phyloP scores from a whole-genome alignment of 2,888 invertebrate genomes.

The Odontothrips loti region DNA sequence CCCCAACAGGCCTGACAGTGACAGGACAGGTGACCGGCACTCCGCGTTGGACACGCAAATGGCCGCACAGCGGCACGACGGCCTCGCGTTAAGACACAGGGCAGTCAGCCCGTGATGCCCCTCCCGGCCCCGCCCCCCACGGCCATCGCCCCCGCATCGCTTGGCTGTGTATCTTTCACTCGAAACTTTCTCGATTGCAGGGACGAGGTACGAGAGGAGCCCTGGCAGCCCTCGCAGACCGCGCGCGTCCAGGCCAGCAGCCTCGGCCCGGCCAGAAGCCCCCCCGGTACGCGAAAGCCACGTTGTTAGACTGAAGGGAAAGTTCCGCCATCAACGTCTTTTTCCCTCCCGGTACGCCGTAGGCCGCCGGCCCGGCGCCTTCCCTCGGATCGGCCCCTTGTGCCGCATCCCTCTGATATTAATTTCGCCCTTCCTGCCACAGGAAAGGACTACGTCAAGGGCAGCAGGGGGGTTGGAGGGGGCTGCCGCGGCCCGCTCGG shows the following conservation, averaged over 20 bases:
- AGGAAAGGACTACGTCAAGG: background rate
- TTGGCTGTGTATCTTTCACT: constrained; percentile 11
- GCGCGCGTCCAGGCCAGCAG: too few species aligned
- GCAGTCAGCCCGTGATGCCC: too few species aligned
- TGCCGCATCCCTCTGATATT: background rate
- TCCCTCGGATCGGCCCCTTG: too few species aligned
- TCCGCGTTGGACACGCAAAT: too few species aligned
- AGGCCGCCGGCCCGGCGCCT: too few species aligned
- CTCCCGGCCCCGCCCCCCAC: background rate
- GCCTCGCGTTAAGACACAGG: too few species aligned
- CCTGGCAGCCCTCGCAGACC: too few species aligned
- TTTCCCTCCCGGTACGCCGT: background rate
- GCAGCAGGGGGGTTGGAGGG: background rate
- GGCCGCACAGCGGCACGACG: too few species aligned
- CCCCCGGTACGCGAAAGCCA: background rate
- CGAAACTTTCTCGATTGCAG: constrained; percentile 6
- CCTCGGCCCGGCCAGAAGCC: background rate
- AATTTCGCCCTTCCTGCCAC: background rate
- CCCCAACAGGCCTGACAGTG: too few species aligned
- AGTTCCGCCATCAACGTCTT: background rate
- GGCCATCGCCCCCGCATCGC: background rate
- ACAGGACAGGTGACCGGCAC: too few species aligned
- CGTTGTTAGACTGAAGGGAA: background rate
- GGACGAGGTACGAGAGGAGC: background rate
- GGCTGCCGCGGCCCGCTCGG: background rate